Conservation (phyloP, 2,113 vertebrate species). For the Aegithalos caudatus region DNA sequence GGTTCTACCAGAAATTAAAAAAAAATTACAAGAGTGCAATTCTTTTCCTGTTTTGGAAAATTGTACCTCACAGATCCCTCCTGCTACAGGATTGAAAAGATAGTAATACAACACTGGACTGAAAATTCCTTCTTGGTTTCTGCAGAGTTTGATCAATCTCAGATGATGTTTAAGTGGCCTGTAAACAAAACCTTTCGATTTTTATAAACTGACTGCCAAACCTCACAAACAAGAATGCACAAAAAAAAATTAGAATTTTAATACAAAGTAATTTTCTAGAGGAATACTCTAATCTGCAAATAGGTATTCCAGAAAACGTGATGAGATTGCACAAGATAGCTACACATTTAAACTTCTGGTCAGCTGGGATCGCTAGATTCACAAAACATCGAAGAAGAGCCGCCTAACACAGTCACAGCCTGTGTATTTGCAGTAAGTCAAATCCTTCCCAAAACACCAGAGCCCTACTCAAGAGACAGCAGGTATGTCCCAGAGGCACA, state of each 20-base stretch:
- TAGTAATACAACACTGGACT: background rate
- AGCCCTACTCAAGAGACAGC: background rate
- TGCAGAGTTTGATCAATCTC: background rate
- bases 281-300: background rate
- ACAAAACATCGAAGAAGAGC: background rate
- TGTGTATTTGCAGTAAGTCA: fast-evolving
- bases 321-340: background rate
- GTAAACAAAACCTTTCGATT: background rate
- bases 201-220: background rate
- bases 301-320: background rate
- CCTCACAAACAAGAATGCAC: background rate
- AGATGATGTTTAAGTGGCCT: background rate
- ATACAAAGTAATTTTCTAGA: background rate
- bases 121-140: background rate
- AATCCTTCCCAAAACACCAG: background rate
- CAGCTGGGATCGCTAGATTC: background rate
- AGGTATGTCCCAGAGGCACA: background rate
- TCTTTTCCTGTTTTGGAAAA: background rate
- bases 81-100: background rate
- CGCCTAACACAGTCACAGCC: background rate
- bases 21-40: background rate
- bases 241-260: background rate
- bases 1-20: background rate
- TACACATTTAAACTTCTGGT: background rate
- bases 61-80: background rate